Base-by-base conservation (phyloP, 2,888 invertebrate genomes). In the Pteria penguin region DNA sequence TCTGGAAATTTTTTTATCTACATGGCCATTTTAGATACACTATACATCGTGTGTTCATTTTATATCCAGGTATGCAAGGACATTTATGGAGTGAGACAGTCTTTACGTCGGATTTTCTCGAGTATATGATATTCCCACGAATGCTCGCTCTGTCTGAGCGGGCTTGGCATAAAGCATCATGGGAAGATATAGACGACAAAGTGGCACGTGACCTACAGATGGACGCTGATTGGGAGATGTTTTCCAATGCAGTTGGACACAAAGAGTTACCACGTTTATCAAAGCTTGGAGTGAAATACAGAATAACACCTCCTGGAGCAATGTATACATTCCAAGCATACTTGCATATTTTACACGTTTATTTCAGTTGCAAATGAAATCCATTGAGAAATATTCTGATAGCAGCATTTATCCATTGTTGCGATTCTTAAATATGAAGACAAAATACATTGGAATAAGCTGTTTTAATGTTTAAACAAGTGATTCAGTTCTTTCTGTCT, bases 121-220 rank as follows among this genome's bases (percentile, higher is more conserved):
- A 87, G 70, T 84, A 82, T 66, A 88, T 88, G 87, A 67, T 89
- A 11, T 88, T 84, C 62, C 89, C 89, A 0, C 72, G 89, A 3
- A 32, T 89, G 2, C 69, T 89, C 4, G 89, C 90, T 1, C 74
- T 90, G 4, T 90, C 89, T 1, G 90, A 91, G 79, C 72, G 90
- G 32, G 85, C 86, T 2, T 91, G 90, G 90, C 88, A 91, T 62
- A 84, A 85, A 71, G 89, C 90, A 14, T 74, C 60, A 5, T 89
- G 87, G 82, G 88, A 88, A 72, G 72, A 62, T 8, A 68, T 75
- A 8, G 72, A 54, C 1, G 66, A 72, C 2, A 62, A 55, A 3
- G 65, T 22, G 0, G 55, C 71, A 22, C 63, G 80, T 52, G 36
- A 72, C 2, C 45, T 61, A 0, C 5, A 33, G 5, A 75, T 78